These are phyloP conservation scores for Erinaceus europaeus DNA, from an alignment of 2,113 vertebrate genomes.

Conservation along the genomic window DNA sequence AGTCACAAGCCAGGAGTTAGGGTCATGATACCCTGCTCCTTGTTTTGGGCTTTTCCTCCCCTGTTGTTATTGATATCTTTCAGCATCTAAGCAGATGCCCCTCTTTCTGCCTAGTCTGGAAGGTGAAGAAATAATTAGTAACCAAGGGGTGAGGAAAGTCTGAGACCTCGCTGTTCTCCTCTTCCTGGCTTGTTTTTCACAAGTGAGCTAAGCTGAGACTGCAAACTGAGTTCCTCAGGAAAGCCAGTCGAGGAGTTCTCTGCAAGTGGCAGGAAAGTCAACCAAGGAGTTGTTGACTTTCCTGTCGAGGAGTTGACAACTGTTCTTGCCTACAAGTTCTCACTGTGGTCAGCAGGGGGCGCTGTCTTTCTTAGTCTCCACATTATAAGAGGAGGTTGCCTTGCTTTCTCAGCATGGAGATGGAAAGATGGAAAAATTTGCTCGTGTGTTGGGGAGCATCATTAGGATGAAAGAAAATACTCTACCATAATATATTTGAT, in stretches of 20 bases:
- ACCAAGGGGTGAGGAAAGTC: neutral
- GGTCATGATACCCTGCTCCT: slow-evolving; percentile 23
- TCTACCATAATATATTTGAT: too few relatives aligned
- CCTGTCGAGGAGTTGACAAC: neutral
- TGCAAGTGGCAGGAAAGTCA: neutral
- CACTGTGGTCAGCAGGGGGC: slow-evolving; percentile 4
- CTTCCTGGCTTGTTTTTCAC: neutral
- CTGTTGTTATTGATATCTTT: neutral
- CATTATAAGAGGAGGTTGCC: neutral
- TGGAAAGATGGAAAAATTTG: neutral
- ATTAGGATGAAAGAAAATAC: neutral
- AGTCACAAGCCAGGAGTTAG: slow-evolving; percentile 42
- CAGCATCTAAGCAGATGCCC: slow-evolving; percentile 41
- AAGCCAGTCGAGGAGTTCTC: neutral
- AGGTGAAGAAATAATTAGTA: slow-evolving; percentile 24
- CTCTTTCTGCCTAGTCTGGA: neutral
- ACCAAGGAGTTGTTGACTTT: neutral
- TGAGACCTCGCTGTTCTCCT: neutral
- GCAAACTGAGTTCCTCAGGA: neutral
- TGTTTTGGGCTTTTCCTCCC: slow-evolving; percentile 38
- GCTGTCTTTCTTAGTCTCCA: neutral
- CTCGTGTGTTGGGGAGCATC: neutral
- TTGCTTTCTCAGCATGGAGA: neutral
- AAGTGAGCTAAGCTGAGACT: neutral
- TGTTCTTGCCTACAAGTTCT: neutral